phyloP scores from a whole-genome alignment of 2,888 invertebrate genomes.

The Troides helena region DNA sequence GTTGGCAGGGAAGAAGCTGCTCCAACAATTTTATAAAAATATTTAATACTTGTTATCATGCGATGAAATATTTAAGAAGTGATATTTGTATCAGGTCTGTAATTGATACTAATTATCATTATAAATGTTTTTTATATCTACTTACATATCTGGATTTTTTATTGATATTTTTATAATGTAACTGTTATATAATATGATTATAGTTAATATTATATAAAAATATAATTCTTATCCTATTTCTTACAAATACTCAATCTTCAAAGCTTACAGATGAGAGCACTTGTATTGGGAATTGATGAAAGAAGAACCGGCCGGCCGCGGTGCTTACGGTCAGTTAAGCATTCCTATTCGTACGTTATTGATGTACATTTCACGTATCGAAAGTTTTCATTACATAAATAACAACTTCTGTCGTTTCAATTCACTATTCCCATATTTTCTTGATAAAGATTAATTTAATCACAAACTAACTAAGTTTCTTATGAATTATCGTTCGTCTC shows the following conservation, averaged over 20 bases:
- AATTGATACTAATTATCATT: background rate
- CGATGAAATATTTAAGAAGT: background rate
- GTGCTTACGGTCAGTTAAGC: constrained; percentile 33
- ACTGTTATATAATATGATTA: background rate
- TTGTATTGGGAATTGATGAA: constrained; percentile 31
- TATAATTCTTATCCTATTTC: constrained; percentile 21
- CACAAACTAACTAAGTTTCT: background rate
- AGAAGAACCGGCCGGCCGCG: constrained; percentile 27
- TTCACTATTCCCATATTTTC: background rate
- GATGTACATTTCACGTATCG: constrained; percentile 29
- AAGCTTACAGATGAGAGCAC: constrained; percentile 25
- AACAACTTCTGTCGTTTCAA: constrained; percentile 25
- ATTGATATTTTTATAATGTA: background rate
- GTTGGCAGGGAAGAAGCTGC: background rate
- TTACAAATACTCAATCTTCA: constrained; percentile 27
- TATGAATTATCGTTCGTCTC: background rate
- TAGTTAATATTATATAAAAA: background rate
- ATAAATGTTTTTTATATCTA: background rate
- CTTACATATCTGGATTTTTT: background rate
- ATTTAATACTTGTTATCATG: background rate
- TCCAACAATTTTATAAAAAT: background rate
- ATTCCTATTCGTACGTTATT: constrained; percentile 27
- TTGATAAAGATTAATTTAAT: background rate
- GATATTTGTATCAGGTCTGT: background rate
- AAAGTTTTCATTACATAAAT: constrained; percentile 24